These are phyloP conservation scores for Oscheius sp. DNA, from an alignment of 1,140 invertebrate genomes.

Conservation along the genomic window DNA sequence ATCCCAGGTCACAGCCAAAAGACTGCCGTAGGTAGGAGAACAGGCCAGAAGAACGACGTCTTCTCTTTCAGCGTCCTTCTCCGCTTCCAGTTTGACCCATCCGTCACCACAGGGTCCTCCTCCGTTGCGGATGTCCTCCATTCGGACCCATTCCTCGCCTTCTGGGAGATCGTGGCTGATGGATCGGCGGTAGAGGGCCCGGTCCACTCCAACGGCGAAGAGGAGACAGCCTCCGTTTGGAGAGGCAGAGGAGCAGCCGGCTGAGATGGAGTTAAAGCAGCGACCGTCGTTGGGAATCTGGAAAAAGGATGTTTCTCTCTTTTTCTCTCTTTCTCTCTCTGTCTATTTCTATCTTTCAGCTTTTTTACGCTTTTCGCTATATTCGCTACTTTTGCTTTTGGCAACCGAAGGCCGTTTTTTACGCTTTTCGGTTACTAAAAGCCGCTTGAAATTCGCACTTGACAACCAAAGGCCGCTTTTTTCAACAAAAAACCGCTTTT, in stretches of 20 bases:
- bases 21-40: conserved; percentile 15
- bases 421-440: too few species aligned
- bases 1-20: conserved; percentile 35
- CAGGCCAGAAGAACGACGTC: conserved; percentile 15
- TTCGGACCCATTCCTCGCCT: background rate
- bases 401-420: too few species aligned
- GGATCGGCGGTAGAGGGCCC: conserved; percentile 3
- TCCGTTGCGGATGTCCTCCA: conserved; percentile 5
- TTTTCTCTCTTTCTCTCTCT: conserved; percentile 1
- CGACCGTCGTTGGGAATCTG: background rate
- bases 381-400: too few species aligned
- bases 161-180: conserved; percentile 5
- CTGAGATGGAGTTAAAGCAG: background rate
- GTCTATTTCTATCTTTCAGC: too few species aligned
- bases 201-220: conserved; percentile 12
- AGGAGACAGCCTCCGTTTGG: background rate
- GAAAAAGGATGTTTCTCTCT: too few species aligned
- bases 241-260: background rate
- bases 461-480: too few species aligned
- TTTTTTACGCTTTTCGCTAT: too few species aligned
- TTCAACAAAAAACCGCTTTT: too few species aligned
- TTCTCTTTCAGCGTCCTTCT: conserved; percentile 3
- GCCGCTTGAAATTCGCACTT: too few species aligned
- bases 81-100: too few species aligned
- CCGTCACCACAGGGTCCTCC: too few species aligned